Conservation (phyloP, 1,140 invertebrate species). For the Bathynomus jamesi region DNA sequence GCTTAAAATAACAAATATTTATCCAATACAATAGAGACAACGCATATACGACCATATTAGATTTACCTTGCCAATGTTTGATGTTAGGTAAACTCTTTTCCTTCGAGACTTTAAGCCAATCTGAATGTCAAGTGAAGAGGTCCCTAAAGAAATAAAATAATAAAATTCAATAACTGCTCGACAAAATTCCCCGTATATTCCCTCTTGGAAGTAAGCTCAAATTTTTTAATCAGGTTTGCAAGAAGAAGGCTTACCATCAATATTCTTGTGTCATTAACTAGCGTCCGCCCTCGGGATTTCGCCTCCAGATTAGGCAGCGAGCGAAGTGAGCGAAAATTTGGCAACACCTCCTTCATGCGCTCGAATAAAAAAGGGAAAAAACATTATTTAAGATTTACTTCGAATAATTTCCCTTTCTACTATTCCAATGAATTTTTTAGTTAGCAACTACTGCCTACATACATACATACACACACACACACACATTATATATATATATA, state of each 20-base stretch:
- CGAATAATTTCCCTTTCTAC: too few relatives aligned
- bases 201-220: conserved; percentile 3
- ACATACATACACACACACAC: not conserved
- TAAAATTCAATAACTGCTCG: not conserved
- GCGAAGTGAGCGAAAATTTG: conserved; percentile 16
- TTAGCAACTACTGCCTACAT: not conserved
- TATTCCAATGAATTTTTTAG: too few relatives aligned
- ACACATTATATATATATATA: not conserved
- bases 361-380: too few relatives aligned
- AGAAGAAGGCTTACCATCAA: conserved; percentile 31
- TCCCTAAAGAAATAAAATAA: not conserved
- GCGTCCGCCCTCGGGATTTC: conserved; percentile 20
- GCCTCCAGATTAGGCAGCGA: conserved; percentile 21
- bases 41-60: too few relatives aligned
- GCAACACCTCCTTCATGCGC: conserved; percentile 1
- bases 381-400: too few relatives aligned
- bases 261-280: conserved; percentile 33
- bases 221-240: conserved; percentile 34
- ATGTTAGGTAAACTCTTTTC: not conserved
- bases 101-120: not conserved
- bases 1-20: too few relatives aligned
- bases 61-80: too few relatives aligned
- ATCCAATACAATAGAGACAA: too few relatives aligned
- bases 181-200: not conserved
- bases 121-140: not conserved